Conservation (phyloP, 2,888 invertebrate genomes). For the Oscheius sp. region DNA sequence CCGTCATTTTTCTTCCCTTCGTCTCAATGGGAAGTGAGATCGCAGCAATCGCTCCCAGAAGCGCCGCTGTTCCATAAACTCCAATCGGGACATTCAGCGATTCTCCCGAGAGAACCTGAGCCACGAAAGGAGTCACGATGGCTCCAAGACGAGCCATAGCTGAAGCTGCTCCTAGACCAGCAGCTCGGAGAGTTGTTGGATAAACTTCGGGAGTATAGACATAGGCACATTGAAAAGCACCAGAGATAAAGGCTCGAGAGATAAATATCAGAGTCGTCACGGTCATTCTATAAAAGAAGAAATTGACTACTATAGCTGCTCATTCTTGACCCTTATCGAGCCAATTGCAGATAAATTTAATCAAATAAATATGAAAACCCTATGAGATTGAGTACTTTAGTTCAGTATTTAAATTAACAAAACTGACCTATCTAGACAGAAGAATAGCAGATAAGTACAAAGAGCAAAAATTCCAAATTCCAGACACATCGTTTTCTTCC, state of each 20-base stretch:
- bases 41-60: slow-evolving; percentile 81
- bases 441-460: slow-evolving; percentile 78
- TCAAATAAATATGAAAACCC: no score
- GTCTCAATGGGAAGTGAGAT: slow-evolving; percentile 86
- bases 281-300: slow-evolving; percentile 50
- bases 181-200: slow-evolving; percentile 85
- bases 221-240: slow-evolving; percentile 92
- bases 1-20: slow-evolving; percentile 74
- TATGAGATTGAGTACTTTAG: no score
- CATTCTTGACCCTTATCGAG: no score
- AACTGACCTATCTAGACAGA: slow-evolving; percentile 74
- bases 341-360: no score
- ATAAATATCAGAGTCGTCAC: slow-evolving; percentile 85
- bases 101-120: slow-evolving; percentile 84
- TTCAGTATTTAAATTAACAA: not conserved
- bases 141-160: slow-evolving; percentile 90
- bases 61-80: slow-evolving; percentile 81
- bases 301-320: no score
- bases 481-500: slow-evolving; percentile 91
- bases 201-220: slow-evolving; percentile 95
- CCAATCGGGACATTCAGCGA: slow-evolving; percentile 81
- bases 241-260: slow-evolving; percentile 89
- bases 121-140: slow-evolving; percentile 91
- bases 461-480: slow-evolving; percentile 86
- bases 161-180: slow-evolving; percentile 91